A percentile compares a stretch with the other conserved stretches of the same genome.
phyloP scores from a whole-genome alignment of 23 tunicate species.

The Trididemnum miniatum region DNA sequence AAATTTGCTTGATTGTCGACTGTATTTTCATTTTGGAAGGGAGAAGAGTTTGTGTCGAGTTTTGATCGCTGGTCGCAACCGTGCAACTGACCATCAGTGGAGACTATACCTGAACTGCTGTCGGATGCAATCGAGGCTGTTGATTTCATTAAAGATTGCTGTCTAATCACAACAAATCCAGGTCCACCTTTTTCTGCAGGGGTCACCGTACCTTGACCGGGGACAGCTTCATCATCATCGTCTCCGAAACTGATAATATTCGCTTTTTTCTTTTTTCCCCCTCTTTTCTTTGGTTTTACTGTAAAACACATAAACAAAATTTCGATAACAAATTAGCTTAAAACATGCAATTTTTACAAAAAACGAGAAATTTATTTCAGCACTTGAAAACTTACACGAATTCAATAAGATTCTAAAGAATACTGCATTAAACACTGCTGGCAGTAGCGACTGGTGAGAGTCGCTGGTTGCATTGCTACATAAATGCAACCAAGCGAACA shows the following conservation, averaged over 20 bases:
- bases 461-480: no score
- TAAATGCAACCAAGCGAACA: no score
- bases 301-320: background rate
- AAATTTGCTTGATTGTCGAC: no score
- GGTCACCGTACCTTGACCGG: slow-evolving; percentile 7
- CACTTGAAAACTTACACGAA: no score
- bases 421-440: no score
- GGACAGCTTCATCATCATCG: slow-evolving; percentile 25
- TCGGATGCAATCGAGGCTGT: slow-evolving; percentile 12
- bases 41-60: no score
- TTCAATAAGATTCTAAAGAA: no score
- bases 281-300: slow-evolving; percentile 45
- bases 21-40: no score
- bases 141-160: background rate
- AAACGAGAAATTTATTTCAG: no score
- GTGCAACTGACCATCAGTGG: slow-evolving; percentile 15
- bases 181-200: slow-evolving; percentile 35
- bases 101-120: slow-evolving; percentile 16
- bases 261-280: slow-evolving; percentile 40
- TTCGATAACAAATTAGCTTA: no score
- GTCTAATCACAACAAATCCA: slow-evolving; percentile 22
- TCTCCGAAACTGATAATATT: slow-evolving; percentile 59
- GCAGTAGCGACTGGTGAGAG: no score
- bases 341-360: no score
- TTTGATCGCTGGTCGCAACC: background rate